Evolutionary conservation across 2,797 vertebrate species (phyloP).

Genomic region (Megalops cyprinoides): DNA sequence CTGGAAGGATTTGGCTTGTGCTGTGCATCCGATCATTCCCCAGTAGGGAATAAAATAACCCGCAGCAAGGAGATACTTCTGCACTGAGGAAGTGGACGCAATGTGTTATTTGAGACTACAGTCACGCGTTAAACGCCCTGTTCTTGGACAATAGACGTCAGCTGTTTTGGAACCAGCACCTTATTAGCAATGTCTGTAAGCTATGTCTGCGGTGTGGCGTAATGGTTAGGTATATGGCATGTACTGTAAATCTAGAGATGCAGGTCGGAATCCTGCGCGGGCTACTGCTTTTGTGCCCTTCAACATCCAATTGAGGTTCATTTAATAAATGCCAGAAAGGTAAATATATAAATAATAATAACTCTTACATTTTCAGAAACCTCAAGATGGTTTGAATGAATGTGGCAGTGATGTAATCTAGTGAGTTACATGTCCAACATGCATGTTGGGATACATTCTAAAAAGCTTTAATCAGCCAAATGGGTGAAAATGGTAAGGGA

Average conservation of each 20-base stretch:
- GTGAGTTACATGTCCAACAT: not conserved
- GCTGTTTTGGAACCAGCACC: not conserved
- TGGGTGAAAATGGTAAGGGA: not conserved
- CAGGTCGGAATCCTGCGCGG: too few species aligned
- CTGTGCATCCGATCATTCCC: not conserved
- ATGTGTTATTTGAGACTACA: not conserved
- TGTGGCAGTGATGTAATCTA: not conserved
- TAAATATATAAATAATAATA: too few species aligned
- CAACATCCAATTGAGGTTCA: too few species aligned
- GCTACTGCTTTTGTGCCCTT: too few species aligned
- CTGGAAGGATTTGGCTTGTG: not conserved
- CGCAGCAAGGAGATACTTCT: not conserved
- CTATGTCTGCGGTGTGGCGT: too few species aligned
- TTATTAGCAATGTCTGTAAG: not conserved
- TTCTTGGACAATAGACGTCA: too few species aligned
- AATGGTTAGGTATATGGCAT: not conserved
- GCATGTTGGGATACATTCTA: not conserved
- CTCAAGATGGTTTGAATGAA: not conserved
- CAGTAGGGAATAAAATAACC: constrained; percentile 6
- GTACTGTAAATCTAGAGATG: not conserved
- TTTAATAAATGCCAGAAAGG: too few species aligned
- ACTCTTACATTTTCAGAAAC: too few species aligned
- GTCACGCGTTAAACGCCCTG: not conserved
- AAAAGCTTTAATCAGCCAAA: not conserved
- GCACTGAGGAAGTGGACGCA: not conserved